These are phyloP conservation scores for Brachypalpus laphriformis DNA, from an alignment of 2,888 invertebrate genomes.

Conservation along the genomic window DNA sequence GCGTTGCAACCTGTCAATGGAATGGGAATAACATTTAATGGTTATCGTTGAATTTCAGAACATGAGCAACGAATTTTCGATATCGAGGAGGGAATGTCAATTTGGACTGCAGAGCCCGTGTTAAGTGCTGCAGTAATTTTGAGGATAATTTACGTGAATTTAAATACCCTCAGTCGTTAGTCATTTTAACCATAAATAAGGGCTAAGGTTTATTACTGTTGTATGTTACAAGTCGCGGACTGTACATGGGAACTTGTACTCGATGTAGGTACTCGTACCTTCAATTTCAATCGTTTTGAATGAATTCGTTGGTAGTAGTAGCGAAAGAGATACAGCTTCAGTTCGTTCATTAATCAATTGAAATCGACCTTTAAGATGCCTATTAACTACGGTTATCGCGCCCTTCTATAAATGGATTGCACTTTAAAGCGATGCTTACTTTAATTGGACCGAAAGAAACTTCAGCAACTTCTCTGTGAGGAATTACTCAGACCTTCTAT, in stretches of 20 bases:
- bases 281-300: too few relatives aligned
- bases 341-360: too few relatives aligned
- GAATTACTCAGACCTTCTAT: too few relatives aligned
- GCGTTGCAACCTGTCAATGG: conserved; percentile 71
- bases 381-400: too few relatives aligned
- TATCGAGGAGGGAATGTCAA: conserved; percentile 53
- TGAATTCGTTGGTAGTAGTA: too few relatives aligned
- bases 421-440: too few relatives aligned
- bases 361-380: too few relatives aligned
- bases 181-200: conserved; percentile 7
- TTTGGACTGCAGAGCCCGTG: conserved; percentile 18
- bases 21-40: conserved; percentile 68
- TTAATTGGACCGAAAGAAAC: too few relatives aligned
- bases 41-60: conserved; percentile 56
- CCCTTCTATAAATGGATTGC: too few relatives aligned
- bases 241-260: background rate
- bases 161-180: conserved; percentile 2
- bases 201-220: background rate
- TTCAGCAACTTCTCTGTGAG: too few relatives aligned
- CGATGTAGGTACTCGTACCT: too few relatives aligned
- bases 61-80: conserved; percentile 55
- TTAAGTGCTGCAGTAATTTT: conserved; percentile 28
- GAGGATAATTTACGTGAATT: conserved; percentile 31
- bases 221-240: background rate
- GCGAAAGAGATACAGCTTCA: too few relatives aligned